A percentile compares a stretch with the other conserved stretches of the same genome.
Evolutionary conservation across 2,797 vertebrate genomes (phyloP).

Genomic region (Rhyacichthys aspro): DNA sequence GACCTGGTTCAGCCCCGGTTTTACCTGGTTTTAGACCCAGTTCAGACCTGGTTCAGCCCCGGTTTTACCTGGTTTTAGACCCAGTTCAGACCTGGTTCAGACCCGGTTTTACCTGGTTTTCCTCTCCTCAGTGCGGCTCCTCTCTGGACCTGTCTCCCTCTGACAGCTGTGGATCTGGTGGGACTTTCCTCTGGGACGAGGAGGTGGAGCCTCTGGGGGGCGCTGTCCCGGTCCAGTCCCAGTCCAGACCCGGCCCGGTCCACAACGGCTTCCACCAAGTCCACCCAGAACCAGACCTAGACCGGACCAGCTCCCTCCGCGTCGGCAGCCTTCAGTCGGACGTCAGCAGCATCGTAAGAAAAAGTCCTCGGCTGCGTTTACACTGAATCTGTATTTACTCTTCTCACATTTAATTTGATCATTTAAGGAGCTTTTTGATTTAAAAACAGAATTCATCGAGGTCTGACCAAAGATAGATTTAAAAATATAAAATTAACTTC

Average conservation of each 20-base stretch:
- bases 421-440: too few species aligned
- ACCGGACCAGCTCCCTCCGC: constrained; percentile 75
- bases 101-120: not conserved
- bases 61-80: too few species aligned
- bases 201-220: constrained; percentile 90
- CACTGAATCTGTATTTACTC: too few species aligned
- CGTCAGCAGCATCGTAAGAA: constrained; percentile 91
- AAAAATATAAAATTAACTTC: too few species aligned
- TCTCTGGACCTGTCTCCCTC: constrained; percentile 96
- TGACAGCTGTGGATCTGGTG: constrained; percentile 94
- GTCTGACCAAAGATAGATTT: too few species aligned
- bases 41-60: too few species aligned
- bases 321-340: constrained; percentile 93
- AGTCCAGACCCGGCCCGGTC: not conserved
- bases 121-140: constrained; percentile 78
- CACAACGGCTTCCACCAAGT: not conserved
- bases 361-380: too few species aligned
- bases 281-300: not conserved
- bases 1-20: too few species aligned
- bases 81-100: not conserved
- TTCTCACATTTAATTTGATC: too few species aligned
- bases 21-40: too few species aligned
- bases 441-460: too few species aligned
- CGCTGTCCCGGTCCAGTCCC: not conserved
- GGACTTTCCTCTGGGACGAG: constrained; percentile 98